Evolutionary conservation across 2,797 vertebrate genomes (phyloP), one percentile per base, ranked within the genome.

Genomic region (Scomberomorus guttatus): DNA sequence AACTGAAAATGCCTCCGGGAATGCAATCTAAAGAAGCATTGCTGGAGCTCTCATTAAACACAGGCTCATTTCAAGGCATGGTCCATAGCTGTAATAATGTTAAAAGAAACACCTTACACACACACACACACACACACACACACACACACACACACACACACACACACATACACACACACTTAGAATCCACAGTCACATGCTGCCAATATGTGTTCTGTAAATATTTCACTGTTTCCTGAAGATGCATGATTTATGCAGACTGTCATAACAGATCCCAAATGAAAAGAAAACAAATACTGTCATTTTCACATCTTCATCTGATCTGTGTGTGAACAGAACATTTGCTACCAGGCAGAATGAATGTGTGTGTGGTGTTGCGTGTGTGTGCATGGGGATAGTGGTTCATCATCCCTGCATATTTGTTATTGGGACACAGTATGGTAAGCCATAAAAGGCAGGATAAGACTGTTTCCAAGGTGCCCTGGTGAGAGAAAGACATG

Each of bases 201-300:
- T 72, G 62, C 76, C 85, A 87, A 90, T 77, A 81, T 77, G 66
- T 71, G 65, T 78, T 86, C 62, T 72, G 84, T 90, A 87, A 92
- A 92, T 93, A 89, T 91, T 91, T 90, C 73, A 90, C 62, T 71
- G 67, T 83, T 88, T 91, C 80, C 73, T 84, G 71, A 70, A 76
- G 74, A 83, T 87, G 51, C 73, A 90, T 92, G 91, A 91, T 92
- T 92, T 82, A 92, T 93, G 81, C 84, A 76, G 82, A 81, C 85
- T 85, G 86, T 90, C 87, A 92, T 62, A 90, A 82, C 79, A 84
- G 73, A 86, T 88, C 84, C 77, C 81, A 74, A 90, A 92, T 68
- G 79, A 88, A 85, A 80, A 79, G 79, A 77, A 83, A 88, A 85
- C 81, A 84, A 83, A 84, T 76, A 72, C 74, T 80, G 83, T 80